These are phyloP conservation scores for Salminus brasiliensis DNA, from an alignment of 2,113 vertebrate species.

Conservation along the genomic window DNA sequence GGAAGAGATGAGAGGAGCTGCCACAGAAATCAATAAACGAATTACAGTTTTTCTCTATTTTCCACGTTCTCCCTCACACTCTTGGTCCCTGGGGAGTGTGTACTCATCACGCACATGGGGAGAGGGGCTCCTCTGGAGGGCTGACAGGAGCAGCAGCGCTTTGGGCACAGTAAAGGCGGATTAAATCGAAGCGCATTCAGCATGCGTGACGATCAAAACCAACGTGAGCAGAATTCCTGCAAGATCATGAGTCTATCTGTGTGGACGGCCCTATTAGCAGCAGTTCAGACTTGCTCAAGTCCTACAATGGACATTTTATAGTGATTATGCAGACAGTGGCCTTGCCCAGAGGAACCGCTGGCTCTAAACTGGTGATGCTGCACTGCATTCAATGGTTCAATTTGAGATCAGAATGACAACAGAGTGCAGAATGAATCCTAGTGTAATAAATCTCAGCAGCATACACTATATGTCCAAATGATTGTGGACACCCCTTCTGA, in stretches of 20 bases:
- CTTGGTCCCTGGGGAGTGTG: neutral
- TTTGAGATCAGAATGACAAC: too few species aligned
- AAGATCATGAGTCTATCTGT: constrained; percentile 4
- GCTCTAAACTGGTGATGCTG: neutral
- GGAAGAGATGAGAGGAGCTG: constrained; percentile 13
- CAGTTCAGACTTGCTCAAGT: neutral
- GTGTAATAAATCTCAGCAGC: too few species aligned
- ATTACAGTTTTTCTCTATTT: constrained; percentile 8
- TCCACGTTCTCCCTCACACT: neutral
- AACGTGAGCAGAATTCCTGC: constrained; percentile 9
- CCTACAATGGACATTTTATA: neutral
- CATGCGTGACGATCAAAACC: constrained; percentile 17
- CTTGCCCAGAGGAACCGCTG: neutral
- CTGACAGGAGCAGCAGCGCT: neutral
- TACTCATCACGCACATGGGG: neutral
- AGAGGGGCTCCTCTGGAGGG: constrained; percentile 1
- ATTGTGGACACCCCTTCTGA: too few species aligned
- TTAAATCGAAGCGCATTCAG: constrained; percentile 20
- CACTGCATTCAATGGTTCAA: too few species aligned
- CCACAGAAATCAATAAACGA: constrained; percentile 14
- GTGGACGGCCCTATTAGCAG: neutral
- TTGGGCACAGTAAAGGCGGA: neutral
- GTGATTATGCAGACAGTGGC: neutral
- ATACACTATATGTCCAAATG: too few species aligned
- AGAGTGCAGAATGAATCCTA: too few species aligned